Conservation (phyloP, 2,797 vertebrate genomes). For the Ctenochaetus hawaiiensis region DNA sequence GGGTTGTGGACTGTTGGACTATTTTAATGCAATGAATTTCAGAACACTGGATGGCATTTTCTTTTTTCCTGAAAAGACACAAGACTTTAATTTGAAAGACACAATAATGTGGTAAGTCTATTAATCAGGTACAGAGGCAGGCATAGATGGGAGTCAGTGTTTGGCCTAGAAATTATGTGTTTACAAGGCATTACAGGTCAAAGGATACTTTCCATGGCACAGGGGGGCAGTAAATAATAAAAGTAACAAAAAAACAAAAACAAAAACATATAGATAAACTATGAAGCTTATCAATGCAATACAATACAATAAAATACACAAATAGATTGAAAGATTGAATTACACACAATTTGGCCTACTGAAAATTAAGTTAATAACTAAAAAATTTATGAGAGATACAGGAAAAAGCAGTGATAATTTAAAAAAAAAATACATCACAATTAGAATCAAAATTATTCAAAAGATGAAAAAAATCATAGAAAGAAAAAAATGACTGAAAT, state of each 20-base stretch:
- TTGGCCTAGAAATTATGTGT: neutral
- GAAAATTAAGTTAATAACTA: too few relatives aligned
- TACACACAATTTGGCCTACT: too few relatives aligned
- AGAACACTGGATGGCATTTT: neutral
- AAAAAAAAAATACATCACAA: neutral
- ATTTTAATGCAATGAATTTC: neutral
- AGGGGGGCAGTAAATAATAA: too few relatives aligned
- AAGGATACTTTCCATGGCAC: too few relatives aligned
- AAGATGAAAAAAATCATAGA: neutral
- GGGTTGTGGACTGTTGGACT: too few relatives aligned
- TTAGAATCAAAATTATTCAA: neutral
- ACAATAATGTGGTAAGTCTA: neutral
- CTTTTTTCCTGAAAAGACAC: neutral
- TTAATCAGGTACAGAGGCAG: neutral
- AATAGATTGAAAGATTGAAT: too few relatives aligned
- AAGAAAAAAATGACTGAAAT: neutral
- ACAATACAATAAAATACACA: too few relatives aligned
- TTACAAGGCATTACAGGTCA: neutral
- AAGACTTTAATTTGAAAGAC: conserved; percentile 2
- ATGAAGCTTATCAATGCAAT: too few relatives aligned
- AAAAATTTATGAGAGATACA: too few relatives aligned
- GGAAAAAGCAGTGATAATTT: neutral
- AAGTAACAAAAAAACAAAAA: neutral
- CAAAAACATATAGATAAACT: too few relatives aligned
- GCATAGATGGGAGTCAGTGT: neutral